A percentile compares a stretch with the other conserved stretches of the same genome.
These are phyloP conservation scores for Uria aalge DNA, from an alignment of 2,113 vertebrate species.

Conservation along the genomic window DNA sequence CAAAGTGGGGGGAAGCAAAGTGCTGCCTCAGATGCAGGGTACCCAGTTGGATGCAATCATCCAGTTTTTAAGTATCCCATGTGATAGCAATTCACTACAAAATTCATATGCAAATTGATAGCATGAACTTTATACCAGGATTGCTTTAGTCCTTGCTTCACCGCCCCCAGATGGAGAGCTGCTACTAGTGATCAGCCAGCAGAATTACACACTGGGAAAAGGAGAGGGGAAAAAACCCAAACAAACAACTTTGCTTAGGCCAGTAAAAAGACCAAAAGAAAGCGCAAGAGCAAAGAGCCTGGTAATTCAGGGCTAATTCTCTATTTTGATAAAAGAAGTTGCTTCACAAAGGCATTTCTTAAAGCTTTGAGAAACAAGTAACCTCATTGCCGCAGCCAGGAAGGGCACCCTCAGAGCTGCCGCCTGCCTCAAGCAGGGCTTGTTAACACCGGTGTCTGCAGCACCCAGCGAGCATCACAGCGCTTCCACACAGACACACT, in stretches of 20 bases:
- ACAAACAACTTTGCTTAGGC: not conserved
- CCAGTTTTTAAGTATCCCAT: not conserved
- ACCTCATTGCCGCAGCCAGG: not conserved
- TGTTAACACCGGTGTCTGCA: rapidly evolving
- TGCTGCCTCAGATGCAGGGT: not conserved
- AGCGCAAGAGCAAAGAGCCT: not conserved
- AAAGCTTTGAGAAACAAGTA: not conserved
- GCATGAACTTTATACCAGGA: not conserved
- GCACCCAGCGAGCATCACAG: not conserved
- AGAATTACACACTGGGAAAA: not conserved
- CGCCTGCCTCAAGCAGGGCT: not conserved
- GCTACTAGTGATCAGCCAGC: not conserved
- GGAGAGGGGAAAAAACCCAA: no score
- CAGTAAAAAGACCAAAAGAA: not conserved
- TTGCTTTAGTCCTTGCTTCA: not conserved
- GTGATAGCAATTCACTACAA: not conserved
- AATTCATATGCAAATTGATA: not conserved
- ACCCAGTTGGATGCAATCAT: rapidly evolving
- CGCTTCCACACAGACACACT: rapidly evolving
- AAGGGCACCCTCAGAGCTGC: not conserved
- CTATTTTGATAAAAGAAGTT: not conserved
- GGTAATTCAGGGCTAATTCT: not conserved
- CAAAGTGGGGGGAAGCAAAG: not conserved
- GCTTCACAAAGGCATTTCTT: not conserved
- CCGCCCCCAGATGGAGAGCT: not conserved